phyloP scores from a whole-genome alignment of 1,140 invertebrate species.

The Drosophila carrolli region DNA sequence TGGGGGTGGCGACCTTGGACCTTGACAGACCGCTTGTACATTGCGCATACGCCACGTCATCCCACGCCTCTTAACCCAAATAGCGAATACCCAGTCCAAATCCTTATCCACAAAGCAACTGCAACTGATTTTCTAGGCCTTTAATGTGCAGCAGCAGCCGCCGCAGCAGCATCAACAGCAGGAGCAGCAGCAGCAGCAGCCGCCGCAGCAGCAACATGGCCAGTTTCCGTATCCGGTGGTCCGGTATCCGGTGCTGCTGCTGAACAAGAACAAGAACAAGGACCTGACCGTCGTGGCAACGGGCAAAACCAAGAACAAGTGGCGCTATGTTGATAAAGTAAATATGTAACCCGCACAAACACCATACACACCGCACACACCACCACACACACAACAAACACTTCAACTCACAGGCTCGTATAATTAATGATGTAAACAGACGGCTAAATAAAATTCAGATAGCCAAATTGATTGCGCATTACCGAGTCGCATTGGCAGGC shows the following conservation, averaged over 20 bases:
- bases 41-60: constrained; percentile 61
- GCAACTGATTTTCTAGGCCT: constrained; percentile 75
- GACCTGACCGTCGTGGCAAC: constrained; percentile 81
- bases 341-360: constrained; percentile 67
- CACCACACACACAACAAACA: constrained; percentile 35
- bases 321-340: constrained; percentile 84
- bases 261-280: constrained; percentile 83
- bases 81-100: constrained; percentile 28
- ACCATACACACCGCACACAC: constrained; percentile 18
- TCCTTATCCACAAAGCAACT: constrained; percentile 27
- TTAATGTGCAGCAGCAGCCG: constrained; percentile 61
- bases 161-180: constrained; percentile 32
- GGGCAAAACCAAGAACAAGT: constrained; percentile 83
- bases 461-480: constrained; percentile 40
- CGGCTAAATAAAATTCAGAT: constrained; percentile 39
- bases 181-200: constrained; percentile 25
- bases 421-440: constrained; percentile 61
- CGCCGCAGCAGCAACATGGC: constrained; percentile 22
- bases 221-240: constrained; percentile 62
- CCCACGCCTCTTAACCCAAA: constrained; percentile 23
- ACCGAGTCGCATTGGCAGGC: constrained; percentile 25
- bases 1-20: constrained; percentile 13
- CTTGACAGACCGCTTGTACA: constrained; percentile 56
- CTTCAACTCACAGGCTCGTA: constrained; percentile 42
- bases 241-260: constrained; percentile 82